These are phyloP conservation scores for Sparidentex hasta DNA, from an alignment of 2,797 vertebrate species.

Conservation along the genomic window DNA sequence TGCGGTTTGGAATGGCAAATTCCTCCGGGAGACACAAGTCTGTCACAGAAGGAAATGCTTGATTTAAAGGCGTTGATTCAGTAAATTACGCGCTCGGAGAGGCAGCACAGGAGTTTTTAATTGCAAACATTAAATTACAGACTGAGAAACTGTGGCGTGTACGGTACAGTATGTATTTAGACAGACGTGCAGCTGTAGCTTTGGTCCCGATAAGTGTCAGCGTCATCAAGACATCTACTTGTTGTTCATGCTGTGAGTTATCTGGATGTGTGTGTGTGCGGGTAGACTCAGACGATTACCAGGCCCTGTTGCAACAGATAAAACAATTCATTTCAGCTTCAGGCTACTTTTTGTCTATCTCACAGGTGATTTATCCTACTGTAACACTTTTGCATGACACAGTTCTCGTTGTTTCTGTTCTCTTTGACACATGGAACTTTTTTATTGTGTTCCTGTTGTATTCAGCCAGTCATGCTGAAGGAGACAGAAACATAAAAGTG, in stretches of 20 bases:
- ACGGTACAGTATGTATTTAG: slow-evolving; percentile 79
- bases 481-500: too few species aligned
- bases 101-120: slow-evolving; percentile 85
- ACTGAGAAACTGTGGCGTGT: slow-evolving; percentile 75
- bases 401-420: too few species aligned
- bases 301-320: slow-evolving; percentile 1
- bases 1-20: slow-evolving; percentile 85
- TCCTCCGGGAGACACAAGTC: slow-evolving; percentile 85
- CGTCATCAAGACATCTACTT: slow-evolving; percentile 53
- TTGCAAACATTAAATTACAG: slow-evolving; percentile 88
- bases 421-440: too few species aligned
- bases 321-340: background rate
- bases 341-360: background rate
- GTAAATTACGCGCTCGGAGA: slow-evolving; percentile 82
- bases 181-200: slow-evolving; percentile 78
- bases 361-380: too few species aligned
- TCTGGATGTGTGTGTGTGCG: slow-evolving; percentile 4
- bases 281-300: background rate
- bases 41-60: slow-evolving; percentile 83
- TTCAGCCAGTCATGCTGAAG: too few species aligned
- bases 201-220: slow-evolving; percentile 74
- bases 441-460: too few species aligned
- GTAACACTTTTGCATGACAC: too few species aligned
- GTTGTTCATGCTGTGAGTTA: slow-evolving; percentile 40
- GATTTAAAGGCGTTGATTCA: slow-evolving; percentile 87